Base-by-base conservation (phyloP, 1,140 invertebrate species). In the Antheraea pernyi region DNA sequence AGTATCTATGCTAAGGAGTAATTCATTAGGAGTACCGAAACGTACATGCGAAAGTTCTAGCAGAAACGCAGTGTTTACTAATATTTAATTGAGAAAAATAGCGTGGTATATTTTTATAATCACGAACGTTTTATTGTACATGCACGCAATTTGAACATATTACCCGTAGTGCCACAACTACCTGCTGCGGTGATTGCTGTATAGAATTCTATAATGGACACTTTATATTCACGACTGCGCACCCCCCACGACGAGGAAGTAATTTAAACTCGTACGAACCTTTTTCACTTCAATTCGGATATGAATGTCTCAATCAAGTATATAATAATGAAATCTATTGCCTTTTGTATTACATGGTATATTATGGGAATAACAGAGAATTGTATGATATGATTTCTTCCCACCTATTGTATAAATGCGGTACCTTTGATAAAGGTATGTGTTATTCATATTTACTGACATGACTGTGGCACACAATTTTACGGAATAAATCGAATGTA, bases 181-280 rank as follows among this genome's bases (percentile, higher is more conserved):
- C 46, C 46, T 53, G 46, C 46, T 53, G 59, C 19, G 19, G 59
- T 19, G 30, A 61, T 61, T 61, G 30, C 59, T 36, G 19, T 36
- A 61, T 61, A 61, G 8, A 61, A 36, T 22, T 61, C 59, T 22
- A 61, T 36, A 61, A 61, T 61, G 13, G 59, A 36, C 59, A 61
- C 59, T 61, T 36, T 22, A 61, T 61, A 61, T 61, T 53, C 59
- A 22, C 30, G 59, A 61, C 59, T 4, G 19, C 16, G 59, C 59
- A 61, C 59, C 59, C 30, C 59, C 59, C 59, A 61, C 59, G 59
- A 61, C 9, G 59, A 61, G 59, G 59, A 61, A 61, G 59, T 61
- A 61, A 61, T 61, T 19, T 53, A 61, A 61, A 61, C 59, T 22
- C 9, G 19, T 61, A 61, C 59, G 59, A 61, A 13, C 0, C 19